A percentile compares a stretch with the other conserved stretches of the same genome.
These are phyloP conservation scores for Stichodactyla mertensii DNA, from an alignment of 64 coral and sea anemone genomes.

Conservation along the genomic window DNA sequence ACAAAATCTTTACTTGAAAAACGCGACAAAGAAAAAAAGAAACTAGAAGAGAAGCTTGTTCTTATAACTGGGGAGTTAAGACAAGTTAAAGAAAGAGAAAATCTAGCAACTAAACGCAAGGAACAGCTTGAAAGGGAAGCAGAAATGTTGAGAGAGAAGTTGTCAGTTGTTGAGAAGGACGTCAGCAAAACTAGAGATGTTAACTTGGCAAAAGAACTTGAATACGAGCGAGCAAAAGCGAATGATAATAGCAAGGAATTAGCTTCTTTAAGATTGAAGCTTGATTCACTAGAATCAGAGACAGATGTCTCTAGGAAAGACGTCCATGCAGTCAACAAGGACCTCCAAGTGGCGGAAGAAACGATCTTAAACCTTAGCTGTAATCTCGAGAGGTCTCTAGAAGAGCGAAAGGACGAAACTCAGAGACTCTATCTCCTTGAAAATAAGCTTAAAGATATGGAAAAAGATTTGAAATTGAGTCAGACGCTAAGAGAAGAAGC, in stretches of 20 bases:
- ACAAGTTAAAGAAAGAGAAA: conserved; percentile 25
- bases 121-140: conserved; percentile 48
- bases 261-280: conserved; percentile 20
- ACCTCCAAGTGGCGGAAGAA: conserved; percentile 53
- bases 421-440: conserved; percentile 30
- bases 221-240: conserved; percentile 26
- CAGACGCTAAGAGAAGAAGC: conserved; percentile 39
- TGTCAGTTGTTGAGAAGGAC: conserved; percentile 19
- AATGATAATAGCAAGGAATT: conserved; percentile 8
- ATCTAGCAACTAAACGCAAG: conserved; percentile 47
- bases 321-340: conserved; percentile 34
- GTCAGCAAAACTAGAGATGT: conserved; percentile 9
- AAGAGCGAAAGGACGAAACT: conserved; percentile 38
- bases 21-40: conserved; percentile 57
- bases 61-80: conserved; percentile 41
- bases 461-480: conserved; percentile 41
- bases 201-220: conserved; percentile 18
- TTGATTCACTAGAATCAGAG: conserved; percentile 33
- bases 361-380: conserved; percentile 44
- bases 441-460: conserved; percentile 45
- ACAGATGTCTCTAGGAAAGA: conserved; percentile 46
- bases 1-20: conserved; percentile 31
- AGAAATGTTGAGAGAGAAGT: conserved; percentile 16
- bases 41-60: conserved; percentile 33
- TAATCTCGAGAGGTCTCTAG: conserved; percentile 45